These are phyloP conservation scores for Julus scanicus DNA, from an alignment of 2,888 invertebrate genomes.

Conservation along the genomic window DNA sequence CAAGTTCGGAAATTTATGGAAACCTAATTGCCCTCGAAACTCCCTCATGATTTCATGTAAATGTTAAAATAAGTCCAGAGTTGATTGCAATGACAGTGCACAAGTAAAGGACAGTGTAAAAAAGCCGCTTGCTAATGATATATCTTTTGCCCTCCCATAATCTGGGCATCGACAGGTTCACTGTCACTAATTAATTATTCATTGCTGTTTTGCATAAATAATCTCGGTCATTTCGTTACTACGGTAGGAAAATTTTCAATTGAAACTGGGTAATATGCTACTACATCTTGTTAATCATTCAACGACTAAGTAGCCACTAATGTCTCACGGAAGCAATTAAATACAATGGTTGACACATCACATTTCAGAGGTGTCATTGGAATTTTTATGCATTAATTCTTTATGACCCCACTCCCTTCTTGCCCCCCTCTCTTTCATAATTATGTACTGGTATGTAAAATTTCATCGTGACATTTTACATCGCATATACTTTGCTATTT, in stretches of 20 bases:
- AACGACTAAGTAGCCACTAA: conserved; percentile 2
- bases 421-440: not conserved
- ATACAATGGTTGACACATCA: not conserved
- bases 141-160: not conserved
- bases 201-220: conserved; percentile 19
- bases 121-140: not conserved
- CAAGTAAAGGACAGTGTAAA: not conserved
- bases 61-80: not conserved
- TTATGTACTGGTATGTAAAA: not conserved
- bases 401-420: not conserved
- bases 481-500: not conserved
- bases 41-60: not conserved
- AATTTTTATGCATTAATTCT: not conserved
- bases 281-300: not conserved
- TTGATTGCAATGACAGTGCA: not conserved
- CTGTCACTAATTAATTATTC: conserved; percentile 15
- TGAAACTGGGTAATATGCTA: not conserved
- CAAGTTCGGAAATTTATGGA: not conserved
- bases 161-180: conserved; percentile 16
- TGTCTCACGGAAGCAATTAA: conserved; percentile 1
- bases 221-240: conserved; percentile 2
- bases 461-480: not conserved
- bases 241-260: not conserved
- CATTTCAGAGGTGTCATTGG: conserved; percentile 9
- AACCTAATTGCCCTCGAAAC: not conserved